phyloP scores from a whole-genome alignment of 2,113 vertebrate species.

The Chitala chitala region DNA sequence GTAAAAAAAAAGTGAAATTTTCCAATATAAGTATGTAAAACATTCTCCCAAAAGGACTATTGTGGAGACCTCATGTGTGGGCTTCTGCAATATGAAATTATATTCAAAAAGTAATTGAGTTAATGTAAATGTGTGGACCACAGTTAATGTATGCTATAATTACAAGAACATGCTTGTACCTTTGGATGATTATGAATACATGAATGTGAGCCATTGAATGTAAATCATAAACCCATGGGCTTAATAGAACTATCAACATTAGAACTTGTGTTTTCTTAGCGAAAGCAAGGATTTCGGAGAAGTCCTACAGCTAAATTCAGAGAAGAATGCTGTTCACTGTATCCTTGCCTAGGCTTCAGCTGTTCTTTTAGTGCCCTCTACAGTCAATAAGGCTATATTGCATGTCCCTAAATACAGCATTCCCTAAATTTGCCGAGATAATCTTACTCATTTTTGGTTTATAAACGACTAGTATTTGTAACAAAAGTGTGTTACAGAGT shows the following conservation, averaged over 20 bases:
- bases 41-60: background rate
- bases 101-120: conserved; percentile 8
- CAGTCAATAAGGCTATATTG: background rate
- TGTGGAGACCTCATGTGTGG: background rate
- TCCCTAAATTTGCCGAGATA: background rate
- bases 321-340: background rate
- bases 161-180: background rate
- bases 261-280: background rate
- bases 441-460: background rate
- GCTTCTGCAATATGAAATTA: background rate
- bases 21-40: conserved; percentile 2
- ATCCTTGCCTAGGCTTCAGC: background rate
- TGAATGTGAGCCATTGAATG: background rate
- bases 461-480: background rate
- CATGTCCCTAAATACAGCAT: no score
- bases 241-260: background rate
- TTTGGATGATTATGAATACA: background rate
- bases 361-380: conserved; percentile 7
- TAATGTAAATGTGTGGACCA: background rate
- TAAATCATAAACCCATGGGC: background rate
- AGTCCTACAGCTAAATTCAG: conserved; percentile 33
- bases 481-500: background rate
- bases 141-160: background rate
- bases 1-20: no score
- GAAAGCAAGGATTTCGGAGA: conserved; percentile 39